Evolutionary conservation across 2,888 invertebrate species (phyloP).

Genomic region (Perizoma affinitatum): DNA sequence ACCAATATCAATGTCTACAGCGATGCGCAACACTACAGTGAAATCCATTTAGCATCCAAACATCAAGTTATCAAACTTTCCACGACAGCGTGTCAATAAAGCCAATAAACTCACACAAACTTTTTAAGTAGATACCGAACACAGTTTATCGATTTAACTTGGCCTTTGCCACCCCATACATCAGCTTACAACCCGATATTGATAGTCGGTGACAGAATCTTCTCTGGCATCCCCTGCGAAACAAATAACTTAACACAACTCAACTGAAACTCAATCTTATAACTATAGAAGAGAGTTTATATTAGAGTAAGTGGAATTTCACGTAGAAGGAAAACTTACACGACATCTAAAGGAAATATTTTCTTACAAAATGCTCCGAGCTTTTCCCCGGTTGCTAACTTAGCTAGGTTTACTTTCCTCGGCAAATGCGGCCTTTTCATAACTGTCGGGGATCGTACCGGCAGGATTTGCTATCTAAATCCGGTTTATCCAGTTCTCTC

Average conservation of each 20-base stretch:
- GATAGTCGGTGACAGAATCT: conserved; percentile 77
- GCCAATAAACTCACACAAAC: conserved; percentile 71
- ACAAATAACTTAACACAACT: conserved; percentile 32
- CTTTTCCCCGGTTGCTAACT: conserved; percentile 65
- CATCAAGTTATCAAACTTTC: conserved; percentile 46
- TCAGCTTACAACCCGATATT: conserved; percentile 77
- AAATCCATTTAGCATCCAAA: conserved; percentile 23
- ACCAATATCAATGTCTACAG: neutral
- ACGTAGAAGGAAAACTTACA: conserved; percentile 59
- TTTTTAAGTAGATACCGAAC: conserved; percentile 73
- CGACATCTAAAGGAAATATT: conserved; percentile 73
- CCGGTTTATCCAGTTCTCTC: conserved; percentile 54
- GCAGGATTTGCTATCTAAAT: conserved; percentile 67
- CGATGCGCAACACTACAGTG: conserved; percentile 9
- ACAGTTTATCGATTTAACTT: conserved; percentile 78
- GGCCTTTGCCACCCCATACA: conserved; percentile 76
- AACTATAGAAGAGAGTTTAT: conserved; percentile 34
- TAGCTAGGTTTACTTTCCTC: conserved; percentile 66
- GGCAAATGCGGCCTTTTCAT: conserved; percentile 72
- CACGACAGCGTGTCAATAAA: conserved; percentile 72
- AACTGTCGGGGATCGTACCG: conserved; percentile 73
- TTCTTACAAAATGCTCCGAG: conserved; percentile 68
- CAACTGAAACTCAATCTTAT: conserved; percentile 44
- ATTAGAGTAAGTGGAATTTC: conserved; percentile 37
- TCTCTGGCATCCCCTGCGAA: conserved; percentile 62